Conservation (phyloP, 92 coral and sea anemone species). For the Bergia sp. region DNA sequence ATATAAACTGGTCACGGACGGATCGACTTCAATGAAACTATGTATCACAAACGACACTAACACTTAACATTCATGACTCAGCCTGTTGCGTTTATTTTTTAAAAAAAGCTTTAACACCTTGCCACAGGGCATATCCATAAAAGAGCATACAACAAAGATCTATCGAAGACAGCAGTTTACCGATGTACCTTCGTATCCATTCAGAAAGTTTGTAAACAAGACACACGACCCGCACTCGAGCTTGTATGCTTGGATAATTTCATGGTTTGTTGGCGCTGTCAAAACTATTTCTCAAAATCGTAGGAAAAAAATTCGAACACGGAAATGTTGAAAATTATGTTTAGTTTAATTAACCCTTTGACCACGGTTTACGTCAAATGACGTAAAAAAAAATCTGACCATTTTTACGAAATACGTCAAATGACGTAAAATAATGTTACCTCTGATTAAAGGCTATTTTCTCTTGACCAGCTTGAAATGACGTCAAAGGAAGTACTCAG, state of each 20-base stretch:
- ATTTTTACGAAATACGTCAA: constrained; percentile 36
- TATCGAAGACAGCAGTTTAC: no score
- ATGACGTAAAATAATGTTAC: constrained; percentile 29
- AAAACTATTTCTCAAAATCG: constrained; percentile 9
- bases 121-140: no score
- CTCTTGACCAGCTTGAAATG: constrained; percentile 5
- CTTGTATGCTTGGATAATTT: constrained; percentile 19
- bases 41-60: no score
- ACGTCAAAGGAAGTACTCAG: constrained; percentile 29
- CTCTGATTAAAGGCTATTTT: constrained; percentile 28
- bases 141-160: no score
- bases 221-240: no score
- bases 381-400: constrained; percentile 33
- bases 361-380: constrained; percentile 41
- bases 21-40: no score
- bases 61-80: no score
- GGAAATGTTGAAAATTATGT: constrained; percentile 11
- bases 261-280: constrained; percentile 17
- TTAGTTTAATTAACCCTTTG: constrained; percentile 20
- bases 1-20: no score
- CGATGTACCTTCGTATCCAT: no score
- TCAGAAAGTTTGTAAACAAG: no score
- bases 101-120: no score
- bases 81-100: no score
- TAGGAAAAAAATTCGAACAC: not conserved